A percentile compares a stretch with the other conserved stretches of the same genome.
These are phyloP conservation scores for Cephalopholis sonnerati DNA, from an alignment of 2,113 vertebrate genomes.

Conservation along the genomic window DNA sequence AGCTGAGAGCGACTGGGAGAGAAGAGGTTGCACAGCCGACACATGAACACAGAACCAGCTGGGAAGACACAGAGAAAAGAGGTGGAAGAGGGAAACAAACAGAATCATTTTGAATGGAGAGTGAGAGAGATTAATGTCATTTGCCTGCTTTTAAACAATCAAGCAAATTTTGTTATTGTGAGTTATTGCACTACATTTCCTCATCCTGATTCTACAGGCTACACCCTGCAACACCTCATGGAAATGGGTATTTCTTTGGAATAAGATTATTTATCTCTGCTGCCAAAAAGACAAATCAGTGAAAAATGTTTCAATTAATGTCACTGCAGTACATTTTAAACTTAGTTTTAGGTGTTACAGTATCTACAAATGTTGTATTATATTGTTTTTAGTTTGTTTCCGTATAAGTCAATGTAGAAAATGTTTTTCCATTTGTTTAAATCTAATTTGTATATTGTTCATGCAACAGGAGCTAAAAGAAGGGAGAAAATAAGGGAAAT, in stretches of 20 bases:
- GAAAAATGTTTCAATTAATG: neutral
- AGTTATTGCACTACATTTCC: neutral
- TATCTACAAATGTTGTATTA: neutral
- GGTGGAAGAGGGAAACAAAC: neutral
- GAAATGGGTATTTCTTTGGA: neutral
- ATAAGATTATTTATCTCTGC: neutral
- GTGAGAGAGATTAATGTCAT: neutral
- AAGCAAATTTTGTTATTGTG: neutral
- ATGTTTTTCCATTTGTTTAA: neutral
- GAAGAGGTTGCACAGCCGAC: slow-evolving; percentile 95
- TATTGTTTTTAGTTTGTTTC: neutral
- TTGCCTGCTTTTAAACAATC: neutral
- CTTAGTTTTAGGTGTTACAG: neutral
- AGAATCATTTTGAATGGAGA: neutral
- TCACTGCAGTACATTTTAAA: neutral
- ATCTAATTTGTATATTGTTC: neutral
- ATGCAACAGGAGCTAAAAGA: neutral
- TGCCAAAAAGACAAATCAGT: neutral
- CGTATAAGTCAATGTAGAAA: neutral
- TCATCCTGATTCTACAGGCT: neutral
- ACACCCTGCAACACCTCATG: neutral
- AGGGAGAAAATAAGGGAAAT: neutral
- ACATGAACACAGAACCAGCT: slow-evolving; percentile 96
- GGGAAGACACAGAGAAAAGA: slow-evolving; percentile 28
- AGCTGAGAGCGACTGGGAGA: slow-evolving; percentile 90